phyloP scores from a whole-genome alignment of 92 coral and sea anemone genomes.

The Palythoa caribaeorum region DNA sequence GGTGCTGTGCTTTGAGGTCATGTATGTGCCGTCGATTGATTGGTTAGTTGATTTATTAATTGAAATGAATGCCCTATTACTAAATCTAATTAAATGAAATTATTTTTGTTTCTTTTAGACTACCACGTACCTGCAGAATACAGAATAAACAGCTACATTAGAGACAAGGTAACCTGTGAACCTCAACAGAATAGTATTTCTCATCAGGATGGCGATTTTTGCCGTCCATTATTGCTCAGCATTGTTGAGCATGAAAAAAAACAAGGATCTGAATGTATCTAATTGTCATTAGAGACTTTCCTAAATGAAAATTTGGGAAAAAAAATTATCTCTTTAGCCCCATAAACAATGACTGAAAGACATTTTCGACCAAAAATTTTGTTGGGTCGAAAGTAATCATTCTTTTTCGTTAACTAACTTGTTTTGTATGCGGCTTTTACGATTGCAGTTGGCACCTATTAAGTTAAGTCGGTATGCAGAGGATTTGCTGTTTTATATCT shows the following conservation, averaged over 20 bases:
- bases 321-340: no score
- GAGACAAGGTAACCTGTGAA: constrained; percentile 80
- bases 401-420: not conserved
- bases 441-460: constrained; percentile 88
- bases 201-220: not conserved
- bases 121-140: constrained; percentile 98
- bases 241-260: no score
- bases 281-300: no score
- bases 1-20: no score
- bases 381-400: not conserved
- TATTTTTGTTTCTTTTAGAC: constrained; percentile 56
- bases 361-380: no score
- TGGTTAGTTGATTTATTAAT: no score
- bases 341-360: no score
- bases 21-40: no score
- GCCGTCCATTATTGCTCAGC: no score
- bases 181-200: not conserved
- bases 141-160: constrained; percentile 92
- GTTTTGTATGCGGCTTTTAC: not conserved
- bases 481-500: constrained; percentile 92
- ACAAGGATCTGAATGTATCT: no score
- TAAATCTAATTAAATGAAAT: not conserved
- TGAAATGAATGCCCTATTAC: no score
- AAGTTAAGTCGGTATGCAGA: constrained; percentile 94
- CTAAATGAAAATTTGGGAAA: no score